Evolutionary conservation across 2,797 vertebrate genomes (phyloP).

Genomic region (Petrocephalus schoutedeni): DNA sequence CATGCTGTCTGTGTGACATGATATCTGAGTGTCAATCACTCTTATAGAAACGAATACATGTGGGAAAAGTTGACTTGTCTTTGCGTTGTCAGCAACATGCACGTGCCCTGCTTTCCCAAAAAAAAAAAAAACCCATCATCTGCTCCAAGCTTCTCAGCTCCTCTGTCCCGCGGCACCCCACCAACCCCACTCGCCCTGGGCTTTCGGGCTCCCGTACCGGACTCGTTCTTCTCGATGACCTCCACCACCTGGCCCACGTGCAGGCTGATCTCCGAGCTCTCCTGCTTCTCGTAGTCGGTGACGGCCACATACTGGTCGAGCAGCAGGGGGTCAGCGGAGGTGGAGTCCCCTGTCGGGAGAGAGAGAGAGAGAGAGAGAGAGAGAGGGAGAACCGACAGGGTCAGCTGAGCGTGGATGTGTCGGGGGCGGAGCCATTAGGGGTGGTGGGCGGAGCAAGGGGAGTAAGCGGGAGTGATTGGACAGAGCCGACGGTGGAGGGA

Average conservation of each 20-base stretch:
- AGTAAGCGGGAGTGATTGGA: constrained; percentile 38
- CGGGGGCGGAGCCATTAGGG: constrained; percentile 15
- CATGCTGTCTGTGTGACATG: background rate
- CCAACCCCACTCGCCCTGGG: background rate
- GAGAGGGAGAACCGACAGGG: constrained; percentile 30
- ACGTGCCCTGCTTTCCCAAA: background rate
- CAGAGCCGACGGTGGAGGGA: constrained; percentile 15
- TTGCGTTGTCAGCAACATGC: background rate
- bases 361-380: constrained; percentile 40
- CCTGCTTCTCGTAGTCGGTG: constrained; percentile 93
- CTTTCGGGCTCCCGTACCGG: constrained; percentile 62
- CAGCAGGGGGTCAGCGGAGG: constrained; percentile 76
- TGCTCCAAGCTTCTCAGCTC: background rate
- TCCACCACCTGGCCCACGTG: constrained; percentile 91
- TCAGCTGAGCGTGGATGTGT: background rate
- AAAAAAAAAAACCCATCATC: background rate
- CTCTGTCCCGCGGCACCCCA: background rate
- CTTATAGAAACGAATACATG: background rate
- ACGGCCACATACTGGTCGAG: constrained; percentile 95
- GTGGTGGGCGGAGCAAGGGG: background rate
- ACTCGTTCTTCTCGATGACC: constrained; percentile 98
- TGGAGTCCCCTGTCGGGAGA: constrained; percentile 70
- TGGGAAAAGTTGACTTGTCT: background rate
- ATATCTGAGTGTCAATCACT: background rate
- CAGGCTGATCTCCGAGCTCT: constrained; percentile 96